Conservation (phyloP, 2,888 invertebrate species). For the Pharmacophagus antenor region DNA sequence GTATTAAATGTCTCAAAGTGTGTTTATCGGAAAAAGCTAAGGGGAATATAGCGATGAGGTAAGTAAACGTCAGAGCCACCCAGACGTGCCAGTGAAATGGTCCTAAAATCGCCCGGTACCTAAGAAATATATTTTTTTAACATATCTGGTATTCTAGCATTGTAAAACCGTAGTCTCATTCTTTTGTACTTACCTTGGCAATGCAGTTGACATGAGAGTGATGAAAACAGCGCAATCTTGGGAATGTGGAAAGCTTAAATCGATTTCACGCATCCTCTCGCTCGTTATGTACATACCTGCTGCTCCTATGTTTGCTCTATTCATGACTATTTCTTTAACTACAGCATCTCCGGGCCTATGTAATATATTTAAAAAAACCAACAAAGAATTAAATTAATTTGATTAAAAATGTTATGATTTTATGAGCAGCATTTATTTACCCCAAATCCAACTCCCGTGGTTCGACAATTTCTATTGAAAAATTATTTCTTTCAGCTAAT, state of each 20-base stretch:
- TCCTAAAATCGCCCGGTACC: conserved; percentile 90
- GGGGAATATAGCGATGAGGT: conserved; percentile 87
- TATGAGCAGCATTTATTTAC: conserved; percentile 50
- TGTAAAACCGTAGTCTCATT: background rate
- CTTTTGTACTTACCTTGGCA: conserved; percentile 81
- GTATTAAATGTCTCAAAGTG: conserved; percentile 83
- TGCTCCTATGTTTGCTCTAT: conserved; percentile 84
- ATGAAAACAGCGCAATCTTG: conserved; percentile 90
- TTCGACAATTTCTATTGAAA: conserved; percentile 85
- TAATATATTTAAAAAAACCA: background rate
- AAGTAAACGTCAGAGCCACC: conserved; percentile 85
- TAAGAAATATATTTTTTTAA: conserved; percentile 59
- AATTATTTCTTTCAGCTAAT: conserved; percentile 84
- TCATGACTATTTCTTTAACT: conserved; percentile 73
- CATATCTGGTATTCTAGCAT: too few species aligned
- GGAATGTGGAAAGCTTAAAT: conserved; percentile 84
- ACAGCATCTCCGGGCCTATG: conserved; percentile 83
- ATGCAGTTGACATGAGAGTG: conserved; percentile 87
- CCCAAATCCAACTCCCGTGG: conserved; percentile 70
- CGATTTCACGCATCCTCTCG: conserved; percentile 75
- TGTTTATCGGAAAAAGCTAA: conserved; percentile 87
- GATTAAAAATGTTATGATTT: too few species aligned
- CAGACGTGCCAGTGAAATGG: conserved; percentile 92
- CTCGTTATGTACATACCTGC: conserved; percentile 86
- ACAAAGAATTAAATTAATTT: too few species aligned